Conservation (phyloP, 2,797 vertebrate genomes). For the Sebastes flavidus region DNA sequence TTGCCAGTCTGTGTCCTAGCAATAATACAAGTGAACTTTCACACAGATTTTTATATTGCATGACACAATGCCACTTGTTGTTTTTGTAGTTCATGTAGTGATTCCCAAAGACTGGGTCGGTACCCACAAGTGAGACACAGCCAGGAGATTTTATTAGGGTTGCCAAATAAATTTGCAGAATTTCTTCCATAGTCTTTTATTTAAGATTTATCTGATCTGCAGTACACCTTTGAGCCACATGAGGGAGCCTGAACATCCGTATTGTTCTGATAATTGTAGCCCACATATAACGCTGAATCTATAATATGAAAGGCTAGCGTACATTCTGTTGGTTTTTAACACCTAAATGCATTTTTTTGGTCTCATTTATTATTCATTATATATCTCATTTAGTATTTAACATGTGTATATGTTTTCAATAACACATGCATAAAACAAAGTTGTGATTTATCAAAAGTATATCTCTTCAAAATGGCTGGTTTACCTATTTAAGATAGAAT, state of each 20-base stretch:
- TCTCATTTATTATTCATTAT: too few species aligned
- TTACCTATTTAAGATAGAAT: too few species aligned
- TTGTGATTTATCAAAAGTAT: too few species aligned
- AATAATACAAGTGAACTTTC: neutral
- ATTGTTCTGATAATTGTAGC: neutral
- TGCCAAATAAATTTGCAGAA: neutral
- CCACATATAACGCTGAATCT: too few species aligned
- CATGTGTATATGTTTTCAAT: neutral
- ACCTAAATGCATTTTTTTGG: too few species aligned
- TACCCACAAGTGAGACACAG: neutral
- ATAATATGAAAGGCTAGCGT: neutral
- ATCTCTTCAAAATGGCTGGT: too few species aligned
- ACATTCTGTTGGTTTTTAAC: neutral
- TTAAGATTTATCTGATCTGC: neutral
- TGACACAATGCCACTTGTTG: neutral
- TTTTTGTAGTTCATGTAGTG: neutral
- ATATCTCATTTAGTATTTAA: too few species aligned
- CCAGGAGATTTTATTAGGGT: too few species aligned
- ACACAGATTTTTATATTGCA: neutral
- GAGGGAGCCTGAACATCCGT: neutral
- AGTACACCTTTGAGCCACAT: neutral
- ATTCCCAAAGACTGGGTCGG: neutral
- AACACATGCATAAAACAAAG: too few species aligned
- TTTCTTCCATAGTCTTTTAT: neutral
- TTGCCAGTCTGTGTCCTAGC: neutral